Evolutionary conservation across 2,888 invertebrate species (phyloP), one percentile per base, ranked within the genome.

Genomic region (Callosobruchus maculatus): DNA sequence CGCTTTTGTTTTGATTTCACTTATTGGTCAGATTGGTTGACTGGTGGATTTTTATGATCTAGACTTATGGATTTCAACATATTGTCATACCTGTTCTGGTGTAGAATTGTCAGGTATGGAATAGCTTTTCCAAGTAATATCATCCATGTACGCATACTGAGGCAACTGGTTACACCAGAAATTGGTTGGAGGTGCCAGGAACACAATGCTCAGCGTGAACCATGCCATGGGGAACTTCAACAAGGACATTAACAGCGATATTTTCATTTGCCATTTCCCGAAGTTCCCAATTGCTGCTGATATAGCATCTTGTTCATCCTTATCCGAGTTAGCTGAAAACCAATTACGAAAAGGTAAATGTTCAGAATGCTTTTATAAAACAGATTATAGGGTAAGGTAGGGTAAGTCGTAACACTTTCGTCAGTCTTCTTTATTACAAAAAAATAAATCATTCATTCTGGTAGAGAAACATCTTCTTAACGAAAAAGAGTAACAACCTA

Each of bases 191-290:
- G 91, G 91, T 20, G 91, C 91, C 82, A 92, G 86, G 81, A 91
- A 91, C 75, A 92, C 88, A 74, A 91, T 91, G 75, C 90, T 90
- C 72, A 92, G 83, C 82, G 91, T 91, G 81, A 90, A 90, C 91
- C 91, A 92, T 66, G 90, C 90, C 21, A 89, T 88, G 0, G 91
- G 90, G 69, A 91, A 84, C 81, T 91, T 91, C 66, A 91, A 80
- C 66, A 91, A 80, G 0, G 90, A 87, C 90, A 91, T 90, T 30
- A 90, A 81, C 49, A 89, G 67, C 74, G 89, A 89, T 77, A 90
- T 88, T 75, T 85, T 81, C 20, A 89, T 84, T 80, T 92, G 92
- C 91, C 91, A 92, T 83, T 80, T 87, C 71, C 91, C 92, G 77
- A 91, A 91, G 80, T 90, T 88, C 18, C 91, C 91, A 22, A 91